Percentiles rank a stretch among this genome's conserved stretches.
Evolutionary conservation across 2,888 invertebrate species (phyloP).

Genomic region (Dugesia japonica): DNA sequence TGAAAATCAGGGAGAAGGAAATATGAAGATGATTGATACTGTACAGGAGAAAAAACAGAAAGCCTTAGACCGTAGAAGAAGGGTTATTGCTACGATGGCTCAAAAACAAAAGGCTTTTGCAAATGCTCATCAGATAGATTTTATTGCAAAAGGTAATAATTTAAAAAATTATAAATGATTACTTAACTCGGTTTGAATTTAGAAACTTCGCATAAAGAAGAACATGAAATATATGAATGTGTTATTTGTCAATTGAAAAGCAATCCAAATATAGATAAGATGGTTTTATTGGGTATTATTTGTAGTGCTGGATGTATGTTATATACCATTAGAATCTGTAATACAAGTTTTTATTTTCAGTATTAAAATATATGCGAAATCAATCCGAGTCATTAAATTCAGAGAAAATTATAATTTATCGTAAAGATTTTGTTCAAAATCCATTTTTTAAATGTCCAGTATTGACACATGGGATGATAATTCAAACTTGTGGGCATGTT

Average conservation of each 20-base stretch:
- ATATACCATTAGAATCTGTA: too few species aligned
- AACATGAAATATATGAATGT: conserved; percentile 2
- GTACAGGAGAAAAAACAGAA: neutral
- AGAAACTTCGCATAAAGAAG: neutral
- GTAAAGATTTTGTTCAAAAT: neutral
- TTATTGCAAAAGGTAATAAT: neutral
- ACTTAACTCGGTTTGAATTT: too few species aligned
- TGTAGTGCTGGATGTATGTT: neutral
- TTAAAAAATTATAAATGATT: too few species aligned
- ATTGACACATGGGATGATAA: conserved; percentile 20
- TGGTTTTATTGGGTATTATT: neutral
- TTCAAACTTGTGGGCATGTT: conserved; percentile 30
- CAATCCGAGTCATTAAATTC: neutral
- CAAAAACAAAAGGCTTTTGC: conserved; percentile 23
- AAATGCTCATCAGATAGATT: conserved; percentile 23
- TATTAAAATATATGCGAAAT: conserved; percentile 2
- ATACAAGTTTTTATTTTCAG: neutral
- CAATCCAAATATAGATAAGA: neutral
- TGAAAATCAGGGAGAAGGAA: conserved; percentile 7
- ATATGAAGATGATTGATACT: neutral
- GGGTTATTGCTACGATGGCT: neutral
- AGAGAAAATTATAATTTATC: neutral
- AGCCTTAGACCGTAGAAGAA: neutral
- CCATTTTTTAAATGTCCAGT: neutral
- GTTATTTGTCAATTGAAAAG: conserved; percentile 15